Percentiles rank a stretch among this genome's conserved stretches.
phyloP scores from a whole-genome alignment of 37 sponge, comb jelly and placozoan genomes.

The Ianthella basta region DNA sequence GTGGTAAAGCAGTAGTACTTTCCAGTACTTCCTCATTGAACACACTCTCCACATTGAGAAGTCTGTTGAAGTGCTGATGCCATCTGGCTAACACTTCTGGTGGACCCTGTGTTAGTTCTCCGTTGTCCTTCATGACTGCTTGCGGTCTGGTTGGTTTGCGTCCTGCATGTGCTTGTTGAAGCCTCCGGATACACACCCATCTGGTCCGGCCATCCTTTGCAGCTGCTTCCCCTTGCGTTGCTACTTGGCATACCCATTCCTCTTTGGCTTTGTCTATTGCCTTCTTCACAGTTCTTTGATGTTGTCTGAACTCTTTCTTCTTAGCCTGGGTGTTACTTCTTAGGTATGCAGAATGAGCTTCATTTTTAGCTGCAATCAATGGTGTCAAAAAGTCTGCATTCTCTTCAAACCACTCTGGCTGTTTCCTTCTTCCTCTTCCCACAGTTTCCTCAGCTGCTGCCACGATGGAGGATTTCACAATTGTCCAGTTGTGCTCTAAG shows the following conservation, averaged over 20 bases:
- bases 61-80: constrained; percentile 45
- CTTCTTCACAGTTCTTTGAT: too few species aligned
- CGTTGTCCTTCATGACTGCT: constrained; percentile 46
- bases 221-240: too few species aligned
- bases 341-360: background rate
- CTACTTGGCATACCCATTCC: too few species aligned
- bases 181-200: too few species aligned
- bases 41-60: constrained; percentile 30
- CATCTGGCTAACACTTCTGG: constrained; percentile 29
- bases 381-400: constrained; percentile 11
- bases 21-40: constrained; percentile 13
- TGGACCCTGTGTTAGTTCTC: constrained; percentile 46
- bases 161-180: constrained; percentile 32
- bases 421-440: constrained; percentile 34
- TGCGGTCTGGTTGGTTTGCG: constrained; percentile 8
- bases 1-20: background rate
- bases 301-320: background rate
- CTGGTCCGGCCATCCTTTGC: too few species aligned
- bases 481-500: constrained; percentile 35
- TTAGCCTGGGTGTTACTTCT: background rate
- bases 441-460: constrained; percentile 29
- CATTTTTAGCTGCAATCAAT: constrained; percentile 3
- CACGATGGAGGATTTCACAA: background rate
- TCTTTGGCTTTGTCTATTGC: too few species aligned
- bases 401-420: constrained; percentile 48